These are phyloP conservation scores for Diplolepis rosae DNA, from an alignment of 2,888 invertebrate genomes.

Conservation along the genomic window DNA sequence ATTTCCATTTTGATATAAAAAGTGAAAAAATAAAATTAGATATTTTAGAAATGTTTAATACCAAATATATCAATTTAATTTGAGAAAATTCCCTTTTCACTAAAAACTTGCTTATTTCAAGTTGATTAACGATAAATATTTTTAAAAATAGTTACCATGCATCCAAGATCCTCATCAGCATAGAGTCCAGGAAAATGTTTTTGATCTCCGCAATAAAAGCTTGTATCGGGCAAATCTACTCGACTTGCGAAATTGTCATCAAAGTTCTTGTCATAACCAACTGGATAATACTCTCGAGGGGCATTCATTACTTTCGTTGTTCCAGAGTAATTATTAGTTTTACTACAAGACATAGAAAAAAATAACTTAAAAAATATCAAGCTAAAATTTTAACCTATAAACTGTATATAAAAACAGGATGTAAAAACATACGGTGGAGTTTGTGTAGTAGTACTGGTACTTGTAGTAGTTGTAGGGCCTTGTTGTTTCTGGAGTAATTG, in stretches of 20 bases:
- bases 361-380: too few species aligned
- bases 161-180: conserved; percentile 90
- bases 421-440: conserved; percentile 57
- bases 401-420: background rate
- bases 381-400: background rate
- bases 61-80: too few species aligned
- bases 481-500: conserved; percentile 79
- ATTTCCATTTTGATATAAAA: too few species aligned
- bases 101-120: too few species aligned
- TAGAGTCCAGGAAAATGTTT: conserved; percentile 93
- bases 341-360: conserved; percentile 44
- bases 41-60: too few species aligned
- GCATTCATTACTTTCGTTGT: conserved; percentile 88
- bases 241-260: conserved; percentile 91
- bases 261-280: conserved; percentile 91
- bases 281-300: conserved; percentile 90
- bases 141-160: conserved; percentile 86
- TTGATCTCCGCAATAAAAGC: conserved; percentile 90
- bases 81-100: too few species aligned
- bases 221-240: conserved; percentile 88
- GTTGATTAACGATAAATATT: too few species aligned
- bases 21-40: too few species aligned
- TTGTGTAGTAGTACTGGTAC: conserved; percentile 71
- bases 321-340: conserved; percentile 66
- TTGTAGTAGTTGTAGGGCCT: conserved; percentile 74